phyloP scores from a whole-genome alignment of 2,113 vertebrate species.

The Heptranchias perlo region DNA sequence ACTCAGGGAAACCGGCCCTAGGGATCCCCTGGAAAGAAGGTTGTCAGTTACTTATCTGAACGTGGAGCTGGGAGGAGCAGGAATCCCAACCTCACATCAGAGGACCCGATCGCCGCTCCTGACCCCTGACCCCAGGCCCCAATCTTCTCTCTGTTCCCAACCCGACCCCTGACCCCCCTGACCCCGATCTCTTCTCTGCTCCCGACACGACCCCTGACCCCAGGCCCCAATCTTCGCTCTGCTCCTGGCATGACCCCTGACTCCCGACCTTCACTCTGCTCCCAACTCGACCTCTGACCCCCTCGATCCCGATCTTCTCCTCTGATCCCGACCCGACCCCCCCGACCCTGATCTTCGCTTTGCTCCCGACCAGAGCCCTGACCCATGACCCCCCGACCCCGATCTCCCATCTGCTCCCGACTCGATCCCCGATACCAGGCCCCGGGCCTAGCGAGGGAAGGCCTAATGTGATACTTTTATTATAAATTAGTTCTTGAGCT shows the following conservation, averaged over 20 bases:
- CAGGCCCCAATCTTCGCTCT: too few relatives aligned
- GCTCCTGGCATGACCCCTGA: neutral
- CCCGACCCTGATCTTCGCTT: too few relatives aligned
- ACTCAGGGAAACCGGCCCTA: neutral
- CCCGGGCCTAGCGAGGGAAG: neutral
- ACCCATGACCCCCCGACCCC: neutral
- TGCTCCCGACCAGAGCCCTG: neutral
- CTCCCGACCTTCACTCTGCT: neutral
- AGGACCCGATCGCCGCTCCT: too few relatives aligned
- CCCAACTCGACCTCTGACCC: neutral
- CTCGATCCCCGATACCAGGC: neutral
- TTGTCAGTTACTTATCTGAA: too few relatives aligned
- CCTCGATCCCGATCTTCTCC: constrained; percentile 33
- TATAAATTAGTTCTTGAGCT: neutral
- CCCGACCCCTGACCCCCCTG: neutral
- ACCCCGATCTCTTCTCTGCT: neutral
- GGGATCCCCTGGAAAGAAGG: too few relatives aligned
- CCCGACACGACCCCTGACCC: neutral
- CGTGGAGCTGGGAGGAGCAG: too few relatives aligned
- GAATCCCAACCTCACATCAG: too few relatives aligned
- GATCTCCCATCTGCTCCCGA: too few relatives aligned
- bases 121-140: neutral
- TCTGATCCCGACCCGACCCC: neutral
- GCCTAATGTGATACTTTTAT: neutral
- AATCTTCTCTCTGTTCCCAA: neutral